Evolutionary conservation across 2,797 vertebrate genomes (phyloP).

Genomic region (Cossypha heuglini): DNA sequence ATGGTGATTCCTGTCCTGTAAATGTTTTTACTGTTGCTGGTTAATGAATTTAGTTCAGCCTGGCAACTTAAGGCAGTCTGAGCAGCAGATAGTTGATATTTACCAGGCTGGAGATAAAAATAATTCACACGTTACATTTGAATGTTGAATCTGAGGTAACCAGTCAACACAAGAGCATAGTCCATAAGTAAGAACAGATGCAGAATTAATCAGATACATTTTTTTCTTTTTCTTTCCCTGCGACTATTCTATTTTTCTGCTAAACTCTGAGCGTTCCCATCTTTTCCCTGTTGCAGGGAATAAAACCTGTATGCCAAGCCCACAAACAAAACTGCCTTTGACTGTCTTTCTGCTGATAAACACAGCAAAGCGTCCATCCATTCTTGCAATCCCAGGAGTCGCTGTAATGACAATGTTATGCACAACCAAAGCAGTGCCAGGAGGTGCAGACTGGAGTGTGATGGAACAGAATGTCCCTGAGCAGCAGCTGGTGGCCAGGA

Average conservation of each 20-base stretch:
- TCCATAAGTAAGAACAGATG: conserved; percentile 33
- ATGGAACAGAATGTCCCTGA: background rate
- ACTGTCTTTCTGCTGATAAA: background rate
- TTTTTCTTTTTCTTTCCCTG: background rate
- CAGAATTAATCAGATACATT: background rate
- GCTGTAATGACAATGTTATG: background rate
- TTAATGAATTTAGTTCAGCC: conserved; percentile 4
- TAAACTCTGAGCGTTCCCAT: background rate
- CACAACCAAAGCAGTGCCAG: background rate
- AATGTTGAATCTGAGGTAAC: conserved; percentile 2
- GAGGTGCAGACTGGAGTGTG: background rate
- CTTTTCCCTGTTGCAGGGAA: background rate
- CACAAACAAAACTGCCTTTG: background rate
- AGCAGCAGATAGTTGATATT: conserved; percentile 12
- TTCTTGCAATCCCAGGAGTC: background rate
- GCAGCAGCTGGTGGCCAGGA: background rate
- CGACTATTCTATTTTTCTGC: background rate
- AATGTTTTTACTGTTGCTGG: background rate
- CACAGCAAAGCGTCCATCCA: background rate
- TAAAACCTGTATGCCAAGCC: background rate
- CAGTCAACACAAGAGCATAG: background rate
- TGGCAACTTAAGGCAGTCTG: background rate
- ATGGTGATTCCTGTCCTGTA: background rate
- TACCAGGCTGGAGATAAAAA: conserved; percentile 21
- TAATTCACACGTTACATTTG: background rate